Percentiles rank a stretch among this genome's conserved stretches.
Evolutionary conservation across 2,888 invertebrate species (phyloP).

Genomic region (Shargacucullia verbasci): DNA sequence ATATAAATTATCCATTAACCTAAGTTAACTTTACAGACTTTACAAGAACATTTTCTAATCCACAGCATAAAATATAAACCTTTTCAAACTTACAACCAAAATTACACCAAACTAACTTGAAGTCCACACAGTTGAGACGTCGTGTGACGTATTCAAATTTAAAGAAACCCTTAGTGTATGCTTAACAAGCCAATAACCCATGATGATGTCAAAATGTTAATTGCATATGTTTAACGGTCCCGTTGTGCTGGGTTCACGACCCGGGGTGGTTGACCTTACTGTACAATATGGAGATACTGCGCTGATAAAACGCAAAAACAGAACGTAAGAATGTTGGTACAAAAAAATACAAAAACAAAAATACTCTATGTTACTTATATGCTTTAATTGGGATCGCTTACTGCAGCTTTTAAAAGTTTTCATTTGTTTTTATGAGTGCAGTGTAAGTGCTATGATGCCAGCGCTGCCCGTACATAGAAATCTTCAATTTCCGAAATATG

Average conservation of each 20-base stretch:
- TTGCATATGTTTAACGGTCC: conserved; percentile 73
- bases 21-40: not conserved
- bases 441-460: too few species aligned
- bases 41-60: not conserved
- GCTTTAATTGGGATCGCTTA: too few species aligned
- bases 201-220: conserved; percentile 67
- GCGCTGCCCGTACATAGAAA: too few species aligned
- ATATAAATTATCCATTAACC: too few species aligned
- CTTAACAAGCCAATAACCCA: conserved; percentile 38
- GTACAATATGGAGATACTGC: conserved; percentile 32
- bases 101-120: conserved; percentile 5
- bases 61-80: not conserved
- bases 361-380: too few species aligned
- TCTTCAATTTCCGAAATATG: too few species aligned
- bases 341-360: too few species aligned
- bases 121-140: conserved; percentile 9
- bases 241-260: conserved; percentile 59
- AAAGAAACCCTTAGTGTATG: conserved; percentile 38
- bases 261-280: conserved; percentile 63
- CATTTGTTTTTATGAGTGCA: too few species aligned
- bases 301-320: conserved; percentile 21
- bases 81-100: conserved; percentile 15
- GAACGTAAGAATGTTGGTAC: conserved; percentile 1
- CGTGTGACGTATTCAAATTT: conserved; percentile 33
- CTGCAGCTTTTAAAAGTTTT: too few species aligned